phyloP scores from a whole-genome alignment of 1,140 invertebrate genomes.

The Zaprionus davidi region DNA sequence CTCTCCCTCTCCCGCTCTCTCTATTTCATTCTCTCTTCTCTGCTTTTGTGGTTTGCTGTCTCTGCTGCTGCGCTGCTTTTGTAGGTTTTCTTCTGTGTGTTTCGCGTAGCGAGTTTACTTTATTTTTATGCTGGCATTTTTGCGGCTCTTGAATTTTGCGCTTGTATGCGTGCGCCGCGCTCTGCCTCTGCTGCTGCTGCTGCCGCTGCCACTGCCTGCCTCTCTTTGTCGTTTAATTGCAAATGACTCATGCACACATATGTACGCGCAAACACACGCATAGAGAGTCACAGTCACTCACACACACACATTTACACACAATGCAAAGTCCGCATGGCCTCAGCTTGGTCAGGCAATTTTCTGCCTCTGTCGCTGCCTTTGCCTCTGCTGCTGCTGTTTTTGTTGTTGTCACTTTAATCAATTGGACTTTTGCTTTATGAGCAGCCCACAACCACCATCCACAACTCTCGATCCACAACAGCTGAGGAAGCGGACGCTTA shows the following conservation, averaged over 20 bases:
- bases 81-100: constrained; percentile 54
- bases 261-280: constrained; percentile 32
- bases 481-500: constrained; percentile 60
- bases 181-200: constrained; percentile 35
- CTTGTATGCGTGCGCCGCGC: constrained; percentile 18
- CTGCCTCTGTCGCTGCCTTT: constrained; percentile 7
- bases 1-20: constrained; percentile 8
- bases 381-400: neutral
- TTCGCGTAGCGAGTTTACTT: constrained; percentile 46
- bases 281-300: constrained; percentile 24
- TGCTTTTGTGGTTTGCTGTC: constrained; percentile 60
- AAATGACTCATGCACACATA: constrained; percentile 75
- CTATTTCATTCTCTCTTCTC: constrained; percentile 38
- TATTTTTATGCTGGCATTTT: constrained; percentile 82
- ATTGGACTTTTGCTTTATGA: constrained; percentile 57
- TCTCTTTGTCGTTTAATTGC: constrained; percentile 73
- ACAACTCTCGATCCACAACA: constrained; percentile 12
- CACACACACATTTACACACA: constrained; percentile 23
- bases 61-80: constrained; percentile 42
- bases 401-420: constrained; percentile 61
- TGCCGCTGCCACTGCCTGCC: constrained; percentile 15
- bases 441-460: neutral
- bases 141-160: constrained; percentile 69
- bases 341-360: constrained; percentile 49
- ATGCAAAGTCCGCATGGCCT: constrained; percentile 68